Evolutionary conservation across 2,113 vertebrate species (phyloP).

Genomic region (Nicator chloris): DNA sequence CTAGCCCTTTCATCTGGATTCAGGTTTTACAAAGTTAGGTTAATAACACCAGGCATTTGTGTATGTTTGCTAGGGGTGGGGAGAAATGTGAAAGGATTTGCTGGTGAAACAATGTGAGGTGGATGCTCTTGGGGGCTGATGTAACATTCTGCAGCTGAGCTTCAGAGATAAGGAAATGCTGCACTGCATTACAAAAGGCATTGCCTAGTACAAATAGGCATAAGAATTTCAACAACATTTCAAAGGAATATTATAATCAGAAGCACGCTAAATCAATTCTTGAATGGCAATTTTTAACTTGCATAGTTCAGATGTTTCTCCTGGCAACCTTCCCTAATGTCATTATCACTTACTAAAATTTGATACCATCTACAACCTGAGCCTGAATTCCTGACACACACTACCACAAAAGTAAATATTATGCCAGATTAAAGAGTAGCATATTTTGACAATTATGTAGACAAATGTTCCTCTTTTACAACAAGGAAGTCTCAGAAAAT

Average conservation of each 20-base stretch:
- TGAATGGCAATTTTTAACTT: conserved; percentile 22
- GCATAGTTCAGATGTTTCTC: conserved; percentile 51
- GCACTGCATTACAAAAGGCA: not conserved
- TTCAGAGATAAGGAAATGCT: not conserved
- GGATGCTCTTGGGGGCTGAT: not conserved
- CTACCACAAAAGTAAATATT: conserved; percentile 19
- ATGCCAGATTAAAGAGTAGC: conserved; percentile 35
- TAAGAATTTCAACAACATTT: not conserved
- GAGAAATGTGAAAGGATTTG: not conserved
- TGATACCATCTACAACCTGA: conserved; percentile 44
- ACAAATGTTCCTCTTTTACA: conserved; percentile 9
- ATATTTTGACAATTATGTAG: conserved; percentile 49
- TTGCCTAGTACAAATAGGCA: not conserved
- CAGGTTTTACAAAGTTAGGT: not conserved
- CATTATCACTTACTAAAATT: conserved; percentile 61
- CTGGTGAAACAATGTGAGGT: not conserved
- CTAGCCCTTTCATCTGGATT: not conserved
- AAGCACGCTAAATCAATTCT: not conserved
- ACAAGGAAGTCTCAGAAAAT: conserved; percentile 47
- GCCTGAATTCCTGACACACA: conserved; percentile 44
- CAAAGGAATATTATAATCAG: conserved; percentile 11
- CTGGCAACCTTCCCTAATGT: conserved; percentile 14
- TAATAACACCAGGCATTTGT: not conserved
- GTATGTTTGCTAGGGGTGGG: not conserved
- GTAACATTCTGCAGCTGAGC: not conserved